A percentile compares a stretch with the other conserved stretches of the same genome.
These are phyloP conservation scores for Poeciliopsis occidentalis DNA, from an alignment of 2,113 vertebrate genomes.

Conservation along the genomic window DNA sequence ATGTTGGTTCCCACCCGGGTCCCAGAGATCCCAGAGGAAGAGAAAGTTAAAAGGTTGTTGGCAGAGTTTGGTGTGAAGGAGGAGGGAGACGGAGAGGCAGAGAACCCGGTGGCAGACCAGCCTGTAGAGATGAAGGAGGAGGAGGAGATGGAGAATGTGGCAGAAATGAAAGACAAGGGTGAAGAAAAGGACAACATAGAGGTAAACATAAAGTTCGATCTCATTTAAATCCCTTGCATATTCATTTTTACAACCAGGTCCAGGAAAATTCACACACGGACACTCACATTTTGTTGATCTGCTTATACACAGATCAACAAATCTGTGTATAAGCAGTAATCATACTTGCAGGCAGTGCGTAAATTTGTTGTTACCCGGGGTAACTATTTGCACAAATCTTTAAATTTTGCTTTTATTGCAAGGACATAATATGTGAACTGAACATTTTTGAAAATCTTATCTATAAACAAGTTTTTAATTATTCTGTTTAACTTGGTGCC, in stretches of 20 bases:
- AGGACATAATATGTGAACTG: neutral
- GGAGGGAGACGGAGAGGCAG: neutral
- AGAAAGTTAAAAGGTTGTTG: neutral
- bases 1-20: neutral
- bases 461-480: neutral
- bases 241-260: neutral
- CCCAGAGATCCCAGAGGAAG: neutral
- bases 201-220: constrained; percentile 44
- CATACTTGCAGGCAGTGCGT: neutral
- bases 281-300: too few relatives aligned
- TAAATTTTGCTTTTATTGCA: neutral
- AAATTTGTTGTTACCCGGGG: too few relatives aligned
- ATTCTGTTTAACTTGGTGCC: too few relatives aligned
- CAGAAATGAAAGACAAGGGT: neutral
- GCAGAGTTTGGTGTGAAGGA: neutral
- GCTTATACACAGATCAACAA: neutral
- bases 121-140: neutral
- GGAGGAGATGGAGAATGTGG: neutral
- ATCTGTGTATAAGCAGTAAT: too few relatives aligned
- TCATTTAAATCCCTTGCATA: neutral
- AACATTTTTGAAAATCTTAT: neutral
- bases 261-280: neutral
- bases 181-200: constrained; percentile 25
- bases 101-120: neutral
- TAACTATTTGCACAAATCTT: neutral